Base-by-base conservation (phyloP, 2,797 vertebrate species). In the Pantherophis vulpinus region DNA sequence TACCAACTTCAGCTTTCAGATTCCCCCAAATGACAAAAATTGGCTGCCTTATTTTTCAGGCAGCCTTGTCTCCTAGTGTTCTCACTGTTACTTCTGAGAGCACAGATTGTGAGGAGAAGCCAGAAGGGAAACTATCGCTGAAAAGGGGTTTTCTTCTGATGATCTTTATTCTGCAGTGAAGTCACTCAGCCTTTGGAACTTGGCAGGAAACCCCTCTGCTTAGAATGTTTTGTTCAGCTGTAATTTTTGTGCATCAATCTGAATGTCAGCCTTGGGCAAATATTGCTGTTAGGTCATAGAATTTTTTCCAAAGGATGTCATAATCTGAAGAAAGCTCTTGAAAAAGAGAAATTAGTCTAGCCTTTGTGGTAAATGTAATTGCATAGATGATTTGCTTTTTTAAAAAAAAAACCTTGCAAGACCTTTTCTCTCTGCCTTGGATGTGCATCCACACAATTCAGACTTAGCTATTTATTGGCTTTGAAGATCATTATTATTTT, bases 271-370 rank as follows among this genome's bases (percentile, higher is more conserved):
- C 6, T 8, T 87, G 42, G 37, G 27, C 20, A 79, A 54, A 92
- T 94, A 83, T 87, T 95, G 27, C 70, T 94, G 2, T 87, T n/a
- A 58, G 55, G 5, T 93, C 56, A 87, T 74, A 66, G 5, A 29
- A 8, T 0, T 20, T 95, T 94, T 92, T 90, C 23, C 23, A 37
- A 16, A 87, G 90, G 91, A 88, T 92, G 5, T 16, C 91, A 83
- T 90, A 94, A 94, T 55, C 16, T 54, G 86, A 5, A 95, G 92
- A 29, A 91, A 59, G 32, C 32, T 87, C 13, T 88, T 88, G 66
- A 92, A 18, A 93, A 59, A 63, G 32, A 87, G 25, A 91, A 88
- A 59, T 5, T n/a, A 93, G 47, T 59, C 3, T 11, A 91, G 7
- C 88, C 4, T 66, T 0, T 8, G 11, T 23, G 16, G 37, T 83